These are phyloP conservation scores for Coendou prehensilis DNA, from an alignment of 2,797 vertebrate species.

Conservation along the genomic window DNA sequence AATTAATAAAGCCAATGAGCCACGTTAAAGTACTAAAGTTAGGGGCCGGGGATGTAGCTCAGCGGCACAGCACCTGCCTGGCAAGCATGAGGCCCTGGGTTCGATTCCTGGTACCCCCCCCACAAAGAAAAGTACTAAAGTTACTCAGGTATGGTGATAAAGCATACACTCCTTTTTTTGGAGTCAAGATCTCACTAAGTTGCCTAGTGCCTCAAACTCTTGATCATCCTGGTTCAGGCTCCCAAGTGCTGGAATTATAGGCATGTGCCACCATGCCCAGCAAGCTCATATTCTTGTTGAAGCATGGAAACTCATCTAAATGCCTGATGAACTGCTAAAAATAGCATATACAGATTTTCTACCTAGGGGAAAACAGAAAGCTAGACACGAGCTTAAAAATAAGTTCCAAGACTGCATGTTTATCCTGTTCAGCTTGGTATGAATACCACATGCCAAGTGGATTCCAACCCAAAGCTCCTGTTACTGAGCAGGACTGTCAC, in stretches of 20 bases:
- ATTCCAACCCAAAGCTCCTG: not conserved
- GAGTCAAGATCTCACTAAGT: not conserved
- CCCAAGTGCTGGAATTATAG: not conserved
- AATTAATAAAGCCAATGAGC: slow-evolving; percentile 56
- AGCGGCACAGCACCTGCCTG: too few relatives aligned
- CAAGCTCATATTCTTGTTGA: slow-evolving; percentile 56
- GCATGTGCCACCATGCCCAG: not conserved
- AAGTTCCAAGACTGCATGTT: not conserved
- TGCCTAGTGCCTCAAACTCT: not conserved
- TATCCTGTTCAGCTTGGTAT: slow-evolving; percentile 2
- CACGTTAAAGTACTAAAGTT: too few relatives aligned
- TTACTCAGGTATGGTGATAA: slow-evolving; percentile 66
- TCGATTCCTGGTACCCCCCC: too few relatives aligned
- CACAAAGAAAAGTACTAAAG: slow-evolving; percentile 62
- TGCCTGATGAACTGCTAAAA: slow-evolving; percentile 55
- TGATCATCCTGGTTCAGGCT: not conserved
- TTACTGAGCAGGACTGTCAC: not conserved
- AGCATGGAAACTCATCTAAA: slow-evolving; percentile 70
- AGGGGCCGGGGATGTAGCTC: too few relatives aligned
- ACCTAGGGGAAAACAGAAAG: not conserved
- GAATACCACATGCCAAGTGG: not conserved
- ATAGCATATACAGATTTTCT: slow-evolving; percentile 35
- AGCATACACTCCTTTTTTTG: slow-evolving; percentile 14
- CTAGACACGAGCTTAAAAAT: not conserved
- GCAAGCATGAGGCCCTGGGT: too few relatives aligned